Base-by-base conservation (phyloP, 2,797 vertebrate genomes). In the Sebastes cheni region DNA sequence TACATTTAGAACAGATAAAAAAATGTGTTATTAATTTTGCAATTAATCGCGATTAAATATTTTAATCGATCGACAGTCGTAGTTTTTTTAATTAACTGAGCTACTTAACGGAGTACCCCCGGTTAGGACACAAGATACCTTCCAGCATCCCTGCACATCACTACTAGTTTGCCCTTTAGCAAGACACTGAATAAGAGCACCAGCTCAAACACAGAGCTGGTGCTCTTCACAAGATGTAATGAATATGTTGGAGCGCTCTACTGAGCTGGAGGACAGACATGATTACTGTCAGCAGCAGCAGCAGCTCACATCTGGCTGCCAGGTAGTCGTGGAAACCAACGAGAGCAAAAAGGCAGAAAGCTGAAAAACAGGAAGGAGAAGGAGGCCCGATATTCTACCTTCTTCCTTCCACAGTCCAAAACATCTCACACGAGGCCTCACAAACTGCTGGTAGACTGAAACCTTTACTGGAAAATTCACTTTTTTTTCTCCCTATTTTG, bases 311-410 rank as follows among this genome's bases (percentile, higher is more conserved):
- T 91, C 86, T 92, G 90, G 83, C 80, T 85, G 87, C 86, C 90
- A 92, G 88, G 93, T 92, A 88, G 80, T 81, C 81, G 29, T 87
- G 86, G 86, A 88, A 85, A 90, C 72, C 9, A 65, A 80, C 64
- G 18, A 80, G 34, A 75, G 79, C 23, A 36, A 20, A 16, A 67
- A 13, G 16, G 59, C 76, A 70, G 67, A 65, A 70, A 80, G 67
- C 68, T 46, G 77, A 67, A 88, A 89, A 91, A 91, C 84, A 92
- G 87, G 84, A 87, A 87, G 78, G 70, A 75, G 75, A 8, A 58
- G 39, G 83, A 80, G 75, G 83, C 62, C 69, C 8, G 42, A 82
- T 72, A 55, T 85, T 89, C 77, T 73, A 80, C 72, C 67, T 82
- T 85, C 74, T 2, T 65, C 77, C 70, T 55, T 36, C 34, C 34